These are phyloP conservation scores for Hyla sarda DNA, from an alignment of 2,113 vertebrate genomes.

Conservation along the genomic window DNA sequence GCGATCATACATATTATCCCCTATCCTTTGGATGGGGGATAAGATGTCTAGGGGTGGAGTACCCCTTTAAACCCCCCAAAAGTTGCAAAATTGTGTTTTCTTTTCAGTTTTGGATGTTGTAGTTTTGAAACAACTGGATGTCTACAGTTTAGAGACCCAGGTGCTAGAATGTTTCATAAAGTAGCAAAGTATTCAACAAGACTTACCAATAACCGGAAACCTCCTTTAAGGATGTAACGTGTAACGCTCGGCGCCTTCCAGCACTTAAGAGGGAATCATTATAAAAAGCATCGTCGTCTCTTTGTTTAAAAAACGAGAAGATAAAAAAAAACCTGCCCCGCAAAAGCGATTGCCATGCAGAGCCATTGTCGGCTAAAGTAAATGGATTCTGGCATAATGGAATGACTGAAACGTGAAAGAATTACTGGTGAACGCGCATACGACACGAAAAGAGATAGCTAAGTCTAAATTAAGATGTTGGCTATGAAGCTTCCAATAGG, in stretches of 20 bases:
- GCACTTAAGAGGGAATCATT: background rate
- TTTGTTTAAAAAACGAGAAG: constrained; percentile 9
- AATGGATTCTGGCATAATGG: constrained; percentile 78
- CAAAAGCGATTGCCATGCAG: constrained; percentile 79
- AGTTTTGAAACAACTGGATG: too few relatives aligned
- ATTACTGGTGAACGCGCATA: constrained; percentile 82
- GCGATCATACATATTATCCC: too few relatives aligned
- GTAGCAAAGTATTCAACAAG: too few relatives aligned
- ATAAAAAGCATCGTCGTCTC: background rate
- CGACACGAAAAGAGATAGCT: constrained; percentile 77
- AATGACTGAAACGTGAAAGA: constrained; percentile 78
- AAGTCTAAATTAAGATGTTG: constrained; percentile 99
- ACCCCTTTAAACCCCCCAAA: too few relatives aligned
- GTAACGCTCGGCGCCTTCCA: background rate
- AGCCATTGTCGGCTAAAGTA: constrained; percentile 75
- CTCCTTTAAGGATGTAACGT: background rate
- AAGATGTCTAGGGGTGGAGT: too few relatives aligned
- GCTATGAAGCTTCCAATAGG: constrained; percentile 98
- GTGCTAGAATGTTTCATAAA: too few relatives aligned
- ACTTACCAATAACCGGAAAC: background rate
- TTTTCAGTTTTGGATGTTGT: too few relatives aligned
- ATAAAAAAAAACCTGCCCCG: constrained; percentile 26
- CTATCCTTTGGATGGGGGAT: too few relatives aligned
- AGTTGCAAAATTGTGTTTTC: too few relatives aligned
- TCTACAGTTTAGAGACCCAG: too few relatives aligned